Conservation (phyloP, 2,888 invertebrate species). For the Polyommatus icarus region DNA sequence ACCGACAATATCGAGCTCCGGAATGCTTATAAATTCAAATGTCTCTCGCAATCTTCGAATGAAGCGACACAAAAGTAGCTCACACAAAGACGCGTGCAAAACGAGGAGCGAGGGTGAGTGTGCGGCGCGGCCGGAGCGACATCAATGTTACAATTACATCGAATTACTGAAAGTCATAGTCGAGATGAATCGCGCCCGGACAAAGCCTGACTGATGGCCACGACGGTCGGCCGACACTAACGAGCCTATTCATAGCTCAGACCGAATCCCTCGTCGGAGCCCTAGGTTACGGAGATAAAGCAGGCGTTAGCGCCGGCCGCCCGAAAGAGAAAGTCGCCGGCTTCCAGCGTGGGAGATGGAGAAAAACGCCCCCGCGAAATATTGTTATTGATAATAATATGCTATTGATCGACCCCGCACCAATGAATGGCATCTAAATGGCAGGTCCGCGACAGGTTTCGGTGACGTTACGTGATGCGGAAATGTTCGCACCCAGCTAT, state of each 20-base stretch:
- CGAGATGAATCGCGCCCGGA: conserved; percentile 23
- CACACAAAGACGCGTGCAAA: neutral
- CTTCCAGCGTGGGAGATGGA: neutral
- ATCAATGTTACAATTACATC: conserved; percentile 22
- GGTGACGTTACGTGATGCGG: conserved; percentile 4
- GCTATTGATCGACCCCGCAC: neutral
- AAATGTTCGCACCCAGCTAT: neutral
- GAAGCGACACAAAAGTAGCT: neutral
- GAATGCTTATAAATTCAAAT: neutral
- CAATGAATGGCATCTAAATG: neutral
- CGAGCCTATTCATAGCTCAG: conserved; percentile 67
- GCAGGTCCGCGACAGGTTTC: neutral
- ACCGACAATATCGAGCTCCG: neutral
- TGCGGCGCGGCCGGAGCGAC: neutral
- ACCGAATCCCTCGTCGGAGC: conserved; percentile 34
- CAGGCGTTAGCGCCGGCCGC: conserved; percentile 46
- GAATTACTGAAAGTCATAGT: conserved; percentile 33
- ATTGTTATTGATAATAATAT: conserved; percentile 8
- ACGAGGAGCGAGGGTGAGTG: neutral
- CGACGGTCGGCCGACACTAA: conserved; percentile 61
- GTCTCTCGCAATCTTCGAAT: neutral
- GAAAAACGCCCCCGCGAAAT: neutral
- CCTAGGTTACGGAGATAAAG: conserved; percentile 43
- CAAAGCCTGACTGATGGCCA: conserved; percentile 61
- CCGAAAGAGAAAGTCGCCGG: conserved; percentile 34